Percentiles rank a stretch among this genome's conserved stretches.
phyloP scores from a whole-genome alignment of 1,140 invertebrate species.

The Scaptomyza montana region DNA sequence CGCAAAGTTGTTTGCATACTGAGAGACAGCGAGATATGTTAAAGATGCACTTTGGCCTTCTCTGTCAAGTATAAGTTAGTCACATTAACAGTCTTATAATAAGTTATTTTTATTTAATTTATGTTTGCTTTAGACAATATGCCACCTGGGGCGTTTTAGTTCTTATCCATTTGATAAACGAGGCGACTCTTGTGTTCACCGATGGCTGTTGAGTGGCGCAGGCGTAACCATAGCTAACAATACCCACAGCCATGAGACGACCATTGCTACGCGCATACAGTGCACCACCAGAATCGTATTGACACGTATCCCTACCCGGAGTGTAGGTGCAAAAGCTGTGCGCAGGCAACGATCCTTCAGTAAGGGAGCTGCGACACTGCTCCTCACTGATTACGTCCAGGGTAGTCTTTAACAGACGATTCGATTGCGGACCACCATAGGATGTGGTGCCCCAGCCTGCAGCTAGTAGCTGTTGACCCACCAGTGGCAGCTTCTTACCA shows the following conservation, averaged over 20 bases:
- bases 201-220: constrained; percentile 86
- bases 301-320: constrained; percentile 74
- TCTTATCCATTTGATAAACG: constrained; percentile 89
- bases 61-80: too few species aligned
- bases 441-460: constrained; percentile 82
- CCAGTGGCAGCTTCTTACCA: constrained; percentile 42
- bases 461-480: constrained; percentile 63
- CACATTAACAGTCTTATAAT: too few species aligned
- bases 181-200: constrained; percentile 88
- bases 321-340: constrained; percentile 79
- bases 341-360: constrained; percentile 20
- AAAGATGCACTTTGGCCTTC: background rate
- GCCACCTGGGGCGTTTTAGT: constrained; percentile 75
- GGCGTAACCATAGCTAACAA: constrained; percentile 87
- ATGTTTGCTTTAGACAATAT: constrained; percentile 61
- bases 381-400: constrained; percentile 65
- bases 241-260: constrained; percentile 85
- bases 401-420: constrained; percentile 66
- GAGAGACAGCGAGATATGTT: background rate
- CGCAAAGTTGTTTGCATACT: constrained; percentile 3
- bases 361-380: constrained; percentile 49
- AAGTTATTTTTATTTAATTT: too few species aligned
- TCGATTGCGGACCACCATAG: constrained; percentile 74
- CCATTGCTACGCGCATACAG: constrained; percentile 63
- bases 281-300: constrained; percentile 81